Base-by-base conservation (phyloP, 2,797 vertebrate species). In the Melanotaenia trifasciata region DNA sequence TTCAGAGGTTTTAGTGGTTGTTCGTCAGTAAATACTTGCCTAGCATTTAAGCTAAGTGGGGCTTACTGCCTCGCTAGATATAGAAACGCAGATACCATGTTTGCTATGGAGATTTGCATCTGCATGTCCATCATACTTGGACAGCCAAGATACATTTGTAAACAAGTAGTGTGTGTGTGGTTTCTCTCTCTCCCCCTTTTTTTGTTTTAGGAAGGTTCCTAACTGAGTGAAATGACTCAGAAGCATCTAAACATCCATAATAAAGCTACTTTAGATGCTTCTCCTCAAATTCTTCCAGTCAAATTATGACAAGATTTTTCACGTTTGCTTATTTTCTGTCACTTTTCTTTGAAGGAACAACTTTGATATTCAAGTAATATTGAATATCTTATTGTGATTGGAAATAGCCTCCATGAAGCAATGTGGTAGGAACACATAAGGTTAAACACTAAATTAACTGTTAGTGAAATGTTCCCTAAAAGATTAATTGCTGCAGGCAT, bases 21-120 rank as follows among this genome's bases (percentile, higher is more conserved):
- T 64, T 64, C 7, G 35, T 58, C 62, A 51, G 54, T 50, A 58
- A 47, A 51, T 64, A 30, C 30, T 72, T 72, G 64, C 60, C 60
- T 24, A 56, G 51, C n/a, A 26, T 22, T 64, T 63, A 56, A 4
- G 8, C 59, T 45, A 13, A 62, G 38, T 53, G 10, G 3, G 28
- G 38, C 40, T 36, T 53, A 53, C 54, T 32, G 7, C 36, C 28
- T 53, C 47, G 36, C 33, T 33, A 26, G 58, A 60, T 60, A 61
- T 51, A 60, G 33, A 70, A 51, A 53, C 43, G 36, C 28, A 36
- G 35, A 20, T 47, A 59, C 36, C 26, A 30, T 70, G 67, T 53
- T 70, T 38, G 33, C 45, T 40, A 12, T 53, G 24, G 67, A 70
- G 33, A 30, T 47, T 3, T 53, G 58, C 14, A 18, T 26, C 67